These are phyloP conservation scores for Leucophenga varia DNA, from an alignment of 1,140 invertebrate species.

Conservation along the genomic window DNA sequence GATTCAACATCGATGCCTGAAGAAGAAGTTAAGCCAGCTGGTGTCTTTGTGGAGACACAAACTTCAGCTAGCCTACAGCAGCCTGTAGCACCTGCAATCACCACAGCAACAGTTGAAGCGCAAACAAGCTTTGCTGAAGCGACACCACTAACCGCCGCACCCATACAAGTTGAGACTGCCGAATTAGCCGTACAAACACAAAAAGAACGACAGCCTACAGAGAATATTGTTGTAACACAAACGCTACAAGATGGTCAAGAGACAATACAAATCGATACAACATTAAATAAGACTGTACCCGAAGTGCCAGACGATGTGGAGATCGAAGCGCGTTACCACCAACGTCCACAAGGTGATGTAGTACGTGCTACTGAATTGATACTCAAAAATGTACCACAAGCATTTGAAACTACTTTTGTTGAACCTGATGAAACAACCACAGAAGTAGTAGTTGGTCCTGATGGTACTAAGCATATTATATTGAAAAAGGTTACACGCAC, in stretches of 20 bases:
- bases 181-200: constrained; percentile 46
- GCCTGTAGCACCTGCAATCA: constrained; percentile 15
- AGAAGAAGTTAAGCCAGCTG: constrained; percentile 36
- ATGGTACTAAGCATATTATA: constrained; percentile 79
- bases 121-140: constrained; percentile 63
- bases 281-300: constrained; percentile 59
- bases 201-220: constrained; percentile 57
- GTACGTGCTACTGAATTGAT: constrained; percentile 53
- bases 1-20: constrained; percentile 50
- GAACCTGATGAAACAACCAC: constrained; percentile 75
- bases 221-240: constrained; percentile 72
- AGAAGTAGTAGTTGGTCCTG: constrained; percentile 75
- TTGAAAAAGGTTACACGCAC: constrained; percentile 67
- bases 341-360: constrained; percentile 39
- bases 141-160: constrained; percentile 34
- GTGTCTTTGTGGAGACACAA: constrained; percentile 57
- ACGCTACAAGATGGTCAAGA: constrained; percentile 69
- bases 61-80: constrained; percentile 58
- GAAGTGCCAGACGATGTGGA: constrained; percentile 63
- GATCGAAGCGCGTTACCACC: constrained; percentile 73
- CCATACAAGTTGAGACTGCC: constrained; percentile 37
- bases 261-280: constrained; percentile 76
- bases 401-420: constrained; percentile 74
- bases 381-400: constrained; percentile 63
- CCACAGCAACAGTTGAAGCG: constrained; percentile 55